Conservation (phyloP, 2,888 invertebrate genomes). For the Ophioninae sp. region DNA sequence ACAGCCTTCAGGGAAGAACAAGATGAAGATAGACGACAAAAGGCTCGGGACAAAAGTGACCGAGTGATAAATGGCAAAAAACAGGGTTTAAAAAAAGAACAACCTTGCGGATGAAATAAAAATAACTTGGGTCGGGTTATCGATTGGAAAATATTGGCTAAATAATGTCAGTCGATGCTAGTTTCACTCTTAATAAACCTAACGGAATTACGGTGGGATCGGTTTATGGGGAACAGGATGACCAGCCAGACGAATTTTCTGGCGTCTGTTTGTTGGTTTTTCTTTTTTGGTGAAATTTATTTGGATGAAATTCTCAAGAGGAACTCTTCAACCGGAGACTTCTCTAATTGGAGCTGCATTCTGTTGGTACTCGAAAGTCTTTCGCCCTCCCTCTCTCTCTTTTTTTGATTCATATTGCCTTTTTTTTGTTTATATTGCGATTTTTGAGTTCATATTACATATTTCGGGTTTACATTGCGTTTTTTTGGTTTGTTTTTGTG, state of each 20-base stretch:
- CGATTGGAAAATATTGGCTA: constrained; percentile 1
- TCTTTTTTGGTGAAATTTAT: constrained; percentile 37
- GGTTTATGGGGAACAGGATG: neutral
- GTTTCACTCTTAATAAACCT: neutral
- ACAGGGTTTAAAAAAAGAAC: neutral
- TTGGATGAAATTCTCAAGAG: constrained; percentile 70
- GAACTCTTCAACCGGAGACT: constrained; percentile 42
- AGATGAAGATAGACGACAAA: neutral
- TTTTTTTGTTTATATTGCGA: no score
- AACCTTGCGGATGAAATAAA: constrained; percentile 15
- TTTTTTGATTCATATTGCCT: no score
- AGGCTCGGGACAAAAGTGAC: neutral
- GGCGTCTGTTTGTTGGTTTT: neutral
- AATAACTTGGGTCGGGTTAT: constrained; percentile 1
- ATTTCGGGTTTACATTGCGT: no score
- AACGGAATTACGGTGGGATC: neutral
- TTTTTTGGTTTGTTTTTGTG: no score
- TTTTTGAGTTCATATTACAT: no score
- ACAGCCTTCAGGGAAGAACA: neutral
- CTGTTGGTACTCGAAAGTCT: constrained; percentile 34
- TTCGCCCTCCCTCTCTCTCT: neutral
- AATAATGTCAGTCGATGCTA: neutral
- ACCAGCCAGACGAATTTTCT: neutral
- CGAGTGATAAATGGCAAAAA: neutral
- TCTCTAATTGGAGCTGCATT: constrained; percentile 63